phyloP scores from a whole-genome alignment of 2,113 vertebrate species.

The Gnathonemus echidnorhynchus region DNA sequence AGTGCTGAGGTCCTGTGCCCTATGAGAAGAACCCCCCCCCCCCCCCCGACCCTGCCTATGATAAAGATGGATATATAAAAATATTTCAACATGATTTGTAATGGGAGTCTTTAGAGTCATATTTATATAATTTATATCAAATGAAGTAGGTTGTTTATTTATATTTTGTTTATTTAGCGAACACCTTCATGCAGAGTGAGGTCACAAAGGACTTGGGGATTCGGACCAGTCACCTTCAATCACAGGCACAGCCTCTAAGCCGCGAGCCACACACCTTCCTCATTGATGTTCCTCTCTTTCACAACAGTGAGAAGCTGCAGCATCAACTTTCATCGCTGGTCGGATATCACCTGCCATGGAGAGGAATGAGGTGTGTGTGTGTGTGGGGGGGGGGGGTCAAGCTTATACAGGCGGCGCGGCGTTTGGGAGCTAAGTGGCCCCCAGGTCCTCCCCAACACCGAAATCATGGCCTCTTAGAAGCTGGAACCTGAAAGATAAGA shows the following conservation, averaged over 20 bases:
- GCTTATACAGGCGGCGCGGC: neutral
- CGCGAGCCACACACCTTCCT: neutral
- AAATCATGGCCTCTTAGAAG: neutral
- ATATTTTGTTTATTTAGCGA: neutral
- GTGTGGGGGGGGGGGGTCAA: neutral
- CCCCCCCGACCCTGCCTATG: neutral
- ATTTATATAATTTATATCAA: neutral
- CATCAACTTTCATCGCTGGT: neutral
- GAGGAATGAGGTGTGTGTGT: neutral
- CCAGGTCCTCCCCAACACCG: neutral
- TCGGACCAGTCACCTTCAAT: neutral
- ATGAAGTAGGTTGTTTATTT: neutral
- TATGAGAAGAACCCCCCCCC: neutral
- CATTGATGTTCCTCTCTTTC: neutral
- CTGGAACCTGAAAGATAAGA: neutral
- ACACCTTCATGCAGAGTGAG: neutral
- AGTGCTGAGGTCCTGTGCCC: neutral
- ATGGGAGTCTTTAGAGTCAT: neutral
- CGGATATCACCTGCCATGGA: neutral
- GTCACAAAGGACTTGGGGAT: neutral
- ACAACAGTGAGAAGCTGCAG: neutral
- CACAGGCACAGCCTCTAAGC: neutral
- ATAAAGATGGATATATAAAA: neutral
- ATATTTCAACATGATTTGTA: neutral
- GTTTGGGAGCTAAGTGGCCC: neutral